Evolutionary conservation across 1,140 invertebrate genomes (phyloP), one percentile per base, ranked within the genome.

Genomic region (Chymomyza costata): DNA sequence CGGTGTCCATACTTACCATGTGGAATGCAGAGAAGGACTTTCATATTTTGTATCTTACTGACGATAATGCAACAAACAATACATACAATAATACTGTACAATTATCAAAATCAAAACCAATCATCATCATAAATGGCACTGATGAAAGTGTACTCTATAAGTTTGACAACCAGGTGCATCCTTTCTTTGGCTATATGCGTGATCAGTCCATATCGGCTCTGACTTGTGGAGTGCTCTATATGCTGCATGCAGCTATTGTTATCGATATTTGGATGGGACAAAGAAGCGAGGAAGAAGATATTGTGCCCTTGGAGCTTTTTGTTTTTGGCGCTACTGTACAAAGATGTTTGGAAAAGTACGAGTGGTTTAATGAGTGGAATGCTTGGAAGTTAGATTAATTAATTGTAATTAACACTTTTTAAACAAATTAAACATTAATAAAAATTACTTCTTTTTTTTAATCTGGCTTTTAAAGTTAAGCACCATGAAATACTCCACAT

Each of bases 21-120:
- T 64, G 38, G 34, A 40, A 65, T 10, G 61, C 61, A 1, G 61
- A 65, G 30, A 34, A 30, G 5, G 52, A 56, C 16, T 63, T 56
- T n/a, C 25, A 63, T 17, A 8, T 56, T 1, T 17, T 60, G 6
- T 32, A 11, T 2, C 35, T 38, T 5, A 25, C 3, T 25, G 21
- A 8, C 21, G 21, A 25, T 3, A 3, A 3, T 8, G 3, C 21
- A 25, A 1, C 6, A 34, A n/a, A n/a, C n/a, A n/a, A n/a, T n/a
- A n/a, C n/a, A n/a, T n/a, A n/a, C n/a, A n/a, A n/a, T n/a, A n/a
- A n/a, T n/a, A n/a, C n/a, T n/a, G n/a, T n/a, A n/a, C n/a, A n/a
- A n/a, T n/a, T n/a, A n/a, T n/a, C n/a, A n/a, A n/a, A n/a, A n/a
- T n/a, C n/a, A n/a, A n/a, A n/a, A n/a, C n/a, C n/a, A n/a, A n/a